Evolutionary conservation across 2,888 invertebrate species (phyloP), one percentile per base, ranked within the genome.

Genomic region (Chrysolina haemoptera): DNA sequence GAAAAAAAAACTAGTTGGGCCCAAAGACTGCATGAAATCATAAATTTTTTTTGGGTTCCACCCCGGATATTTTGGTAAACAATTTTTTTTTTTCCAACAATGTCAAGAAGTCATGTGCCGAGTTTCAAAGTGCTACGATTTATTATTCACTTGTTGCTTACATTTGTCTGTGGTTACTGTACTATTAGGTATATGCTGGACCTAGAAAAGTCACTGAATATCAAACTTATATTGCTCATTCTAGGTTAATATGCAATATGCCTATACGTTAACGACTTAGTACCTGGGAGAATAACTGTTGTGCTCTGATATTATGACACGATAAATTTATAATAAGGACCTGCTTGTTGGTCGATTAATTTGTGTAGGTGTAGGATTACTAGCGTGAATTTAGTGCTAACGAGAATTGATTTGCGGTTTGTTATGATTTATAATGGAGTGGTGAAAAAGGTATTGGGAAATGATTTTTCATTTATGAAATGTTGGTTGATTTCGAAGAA

Each of bases 401-500:
- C 59, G 22, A 35, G 35, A 59, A 27, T 22, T 35, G 59, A 59
- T 59, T 16, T 59, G 35, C 35, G n/a, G 59, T 59, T 59, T 59
- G 35, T 59, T 59, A n/a, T 59, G 59, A 59, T 59, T 59, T 59
- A 59, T 59, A 59, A 27, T 59, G 35, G 6, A 35, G 59, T 27
- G 27, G 14, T 35, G 59, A 35, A 53, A 18, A 53, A n/a, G 35
- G 8, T 35, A 35, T 59, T 22, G 35, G 6, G 59, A 59, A 59
- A 59, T 35, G 8, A 27, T n/a, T 35, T 35, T 35, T 16, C 3
- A 59, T 27, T 27, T 59, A 12, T n/a, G 27, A 27, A 35, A 59
- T 59, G 16, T 1, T 11, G 20, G 12, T 20, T 20, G 53, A 20
- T 10, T 20, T 12, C 12, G 20, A 53, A 18, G 20, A 53, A 20